Base-by-base conservation (phyloP, 2,113 vertebrate species). In the Plecotus auritus region DNA sequence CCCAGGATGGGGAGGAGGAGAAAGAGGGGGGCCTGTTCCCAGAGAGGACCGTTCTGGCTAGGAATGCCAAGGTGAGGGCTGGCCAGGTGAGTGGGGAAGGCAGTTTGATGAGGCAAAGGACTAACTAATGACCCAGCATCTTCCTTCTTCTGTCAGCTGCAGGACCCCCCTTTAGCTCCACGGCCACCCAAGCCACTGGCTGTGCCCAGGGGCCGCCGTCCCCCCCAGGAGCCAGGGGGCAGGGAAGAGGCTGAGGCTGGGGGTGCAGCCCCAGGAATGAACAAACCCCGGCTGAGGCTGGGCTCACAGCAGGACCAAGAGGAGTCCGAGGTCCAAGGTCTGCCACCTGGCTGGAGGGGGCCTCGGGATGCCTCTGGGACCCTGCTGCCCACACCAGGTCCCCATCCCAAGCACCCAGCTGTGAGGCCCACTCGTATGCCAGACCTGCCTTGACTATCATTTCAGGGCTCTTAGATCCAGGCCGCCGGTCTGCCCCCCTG, bases 401-500 rank as follows among this genome's bases (percentile, higher is more conserved):
- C 35, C 64, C 35, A 69, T 82, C 35, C 12, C 22, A 35, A 64
- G 84, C 4, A 0, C n/a, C 66, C 42, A 23, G 37, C 30, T 17
- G 22, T 59, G 37, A 64, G 40, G 23, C 23, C 76, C 47, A 9
- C n/a, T 84, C 42, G 14, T 22, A 18, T 66, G 67, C 51, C 59
- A 81, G 82, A 51, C 40, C 54, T 51, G 14, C 77, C 77, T n/a
- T 66, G 49, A 49, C 76, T 97, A 45, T 94, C 47, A 70, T 97
- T 97, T 80, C 90, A 98, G 98, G 96, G 67, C 88, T 94, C 45
- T 81, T 96, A 2, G 97, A 97, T 37, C 64, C 72, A 28, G 87
- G 97, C 30, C 96, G 96, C 67, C 95, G 97, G 42, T 93, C 95
- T 4, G 97, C 97, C 8, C 98, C 98, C 4, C 92, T 98, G 87